These are phyloP conservation scores for Rana temporaria DNA, from an alignment of 2,113 vertebrate genomes.

Conservation along the genomic window DNA sequence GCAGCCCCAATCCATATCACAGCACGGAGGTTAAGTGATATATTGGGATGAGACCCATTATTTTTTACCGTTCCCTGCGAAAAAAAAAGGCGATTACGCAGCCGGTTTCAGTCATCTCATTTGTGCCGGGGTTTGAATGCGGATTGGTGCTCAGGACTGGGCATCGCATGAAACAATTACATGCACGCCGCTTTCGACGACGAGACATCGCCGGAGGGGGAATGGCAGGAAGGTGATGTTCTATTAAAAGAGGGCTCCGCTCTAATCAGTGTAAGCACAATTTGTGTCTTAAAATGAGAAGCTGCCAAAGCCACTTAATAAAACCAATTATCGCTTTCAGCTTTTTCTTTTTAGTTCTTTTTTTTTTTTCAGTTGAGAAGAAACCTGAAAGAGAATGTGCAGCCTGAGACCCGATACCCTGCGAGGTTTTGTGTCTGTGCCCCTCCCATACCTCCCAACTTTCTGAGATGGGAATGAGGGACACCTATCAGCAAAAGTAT, in stretches of 20 bases:
- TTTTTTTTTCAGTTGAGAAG: background rate
- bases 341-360: background rate
- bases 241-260: background rate
- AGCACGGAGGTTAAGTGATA: constrained; percentile 57
- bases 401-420: too few species aligned
- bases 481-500: too few species aligned
- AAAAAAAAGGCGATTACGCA: constrained; percentile 54
- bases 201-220: too few species aligned
- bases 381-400: too few species aligned
- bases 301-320: background rate
- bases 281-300: background rate
- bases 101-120: constrained; percentile 47
- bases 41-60: constrained; percentile 56
- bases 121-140: constrained; percentile 43
- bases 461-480: too few species aligned
- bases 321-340: background rate
- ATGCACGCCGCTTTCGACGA: background rate
- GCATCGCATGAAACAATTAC: constrained; percentile 23
- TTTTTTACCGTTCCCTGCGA: constrained; percentile 39
- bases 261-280: background rate
- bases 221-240: background rate
- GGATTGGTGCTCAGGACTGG: constrained; percentile 24
- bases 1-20: constrained; percentile 55
- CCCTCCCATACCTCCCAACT: too few species aligned
- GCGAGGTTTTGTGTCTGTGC: too few species aligned